Evolutionary conservation across 2,888 invertebrate species (phyloP).

Genomic region (Timema cristinae): DNA sequence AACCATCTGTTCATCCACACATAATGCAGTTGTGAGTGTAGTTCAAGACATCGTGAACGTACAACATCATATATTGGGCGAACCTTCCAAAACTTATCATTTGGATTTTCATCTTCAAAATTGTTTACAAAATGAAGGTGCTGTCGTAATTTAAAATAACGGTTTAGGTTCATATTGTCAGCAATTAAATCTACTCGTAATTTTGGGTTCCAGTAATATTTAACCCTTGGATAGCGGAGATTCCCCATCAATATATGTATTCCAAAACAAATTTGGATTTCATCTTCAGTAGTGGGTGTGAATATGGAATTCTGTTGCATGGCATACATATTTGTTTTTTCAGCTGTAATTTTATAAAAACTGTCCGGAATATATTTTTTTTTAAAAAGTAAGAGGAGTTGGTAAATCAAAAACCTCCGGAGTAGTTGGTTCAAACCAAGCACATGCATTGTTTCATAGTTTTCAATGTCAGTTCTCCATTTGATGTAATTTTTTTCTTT

Average conservation of each 20-base stretch:
- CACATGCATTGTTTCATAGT: too few species aligned
- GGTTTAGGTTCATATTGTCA: slow-evolving; percentile 18
- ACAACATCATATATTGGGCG: slow-evolving; percentile 33
- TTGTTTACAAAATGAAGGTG: slow-evolving; percentile 34
- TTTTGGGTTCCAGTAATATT: slow-evolving; percentile 26
- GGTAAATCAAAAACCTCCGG: neutral
- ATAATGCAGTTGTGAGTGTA: slow-evolving; percentile 29
- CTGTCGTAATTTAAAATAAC: slow-evolving; percentile 31
- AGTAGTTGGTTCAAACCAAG: too few species aligned
- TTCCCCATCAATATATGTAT: slow-evolving; percentile 19
- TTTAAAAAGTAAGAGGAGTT: slow-evolving; percentile 1
- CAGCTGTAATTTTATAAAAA: neutral
- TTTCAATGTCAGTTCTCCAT: too few species aligned
- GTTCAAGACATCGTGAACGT: slow-evolving; percentile 29
- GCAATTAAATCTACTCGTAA: slow-evolving; percentile 30
- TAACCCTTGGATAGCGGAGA: slow-evolving; percentile 24
- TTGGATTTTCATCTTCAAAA: slow-evolving; percentile 24
- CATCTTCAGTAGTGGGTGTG: slow-evolving; percentile 15
- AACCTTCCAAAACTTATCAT: slow-evolving; percentile 34
- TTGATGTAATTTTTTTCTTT: too few species aligned
- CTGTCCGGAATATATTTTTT: neutral
- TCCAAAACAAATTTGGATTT: slow-evolving; percentile 21
- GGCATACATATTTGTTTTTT: slow-evolving; percentile 24
- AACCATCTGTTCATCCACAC: slow-evolving; percentile 34
- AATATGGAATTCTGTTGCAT: slow-evolving; percentile 20